Evolutionary conservation across 2,113 vertebrate species (phyloP), one percentile per base, ranked within the genome.

Genomic region (Oryzias javanicus): DNA sequence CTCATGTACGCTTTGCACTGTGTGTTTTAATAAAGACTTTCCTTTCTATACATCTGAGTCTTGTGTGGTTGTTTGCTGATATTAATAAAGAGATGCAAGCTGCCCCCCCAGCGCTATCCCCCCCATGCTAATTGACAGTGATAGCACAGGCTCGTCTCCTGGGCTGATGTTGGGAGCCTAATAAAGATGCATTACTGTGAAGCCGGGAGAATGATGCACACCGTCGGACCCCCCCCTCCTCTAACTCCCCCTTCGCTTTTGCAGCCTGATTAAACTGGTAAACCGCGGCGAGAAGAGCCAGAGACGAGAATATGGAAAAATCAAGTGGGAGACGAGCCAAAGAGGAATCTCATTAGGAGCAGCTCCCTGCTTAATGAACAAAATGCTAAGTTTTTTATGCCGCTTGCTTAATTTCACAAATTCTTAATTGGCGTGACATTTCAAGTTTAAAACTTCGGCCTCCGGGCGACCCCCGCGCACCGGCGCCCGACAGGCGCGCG

Each of bases 21-120:
- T 73, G 61, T 81, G 74, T 87, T 86, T 87, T 77, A 86, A 89
- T 87, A 85, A 87, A 88, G 66, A 70, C 29, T 56, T n/a, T 49
- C 60, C 55, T 76, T 81, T 68, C 72, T 77, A 73, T 78, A 74
- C 56, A 61, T 80, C 57, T 6, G 46, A 60, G 61, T 74, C 49
- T 44, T 4, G 70, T 65, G 75, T 81, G 70, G 18, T 82, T 79
- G 62, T 83, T 82, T 82, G 67, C 60, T 45, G 70, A 73, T 71
- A 80, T 78, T 76, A 79, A 88, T 89, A 79, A 81, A 73, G 80
- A 75, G 79, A 47, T 74, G 62, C 64, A n/a, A 60, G 61, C 62
- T 12, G 1, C 35, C 35, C 24, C 40, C 49, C 64, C 61, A 35
- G 2, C 58, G 63, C 42, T n/a, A 40, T n/a, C 82, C 60, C 66